Percentiles rank a stretch among this genome's conserved stretches.
Evolutionary conservation across 2,888 invertebrate genomes (phyloP).

Genomic region (Hyppa rectilinea): DNA sequence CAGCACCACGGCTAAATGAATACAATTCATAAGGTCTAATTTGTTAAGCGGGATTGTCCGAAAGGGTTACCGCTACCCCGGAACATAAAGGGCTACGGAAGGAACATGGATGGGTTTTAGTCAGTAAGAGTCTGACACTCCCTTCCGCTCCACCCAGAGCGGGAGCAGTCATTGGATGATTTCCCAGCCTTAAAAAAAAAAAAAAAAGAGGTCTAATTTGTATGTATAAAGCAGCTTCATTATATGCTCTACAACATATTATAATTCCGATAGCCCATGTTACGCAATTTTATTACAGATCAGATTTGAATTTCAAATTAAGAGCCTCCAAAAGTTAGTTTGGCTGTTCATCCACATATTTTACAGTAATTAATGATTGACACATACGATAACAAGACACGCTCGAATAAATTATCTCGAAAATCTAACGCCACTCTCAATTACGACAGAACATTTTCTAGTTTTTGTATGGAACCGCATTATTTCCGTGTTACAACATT

Average conservation of each 20-base stretch:
- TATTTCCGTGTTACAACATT: conserved; percentile 68
- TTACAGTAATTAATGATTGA: conserved; percentile 63
- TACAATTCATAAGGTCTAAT: not conserved
- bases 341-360: conserved; percentile 50
- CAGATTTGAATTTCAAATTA: conserved; percentile 54
- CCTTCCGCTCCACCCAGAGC: too few relatives aligned
- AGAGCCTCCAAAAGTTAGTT: conserved; percentile 29
- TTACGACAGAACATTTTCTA: conserved; percentile 58
- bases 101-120: too few relatives aligned
- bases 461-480: conserved; percentile 60
- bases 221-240: conserved; percentile 14
- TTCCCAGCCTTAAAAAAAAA: too few relatives aligned
- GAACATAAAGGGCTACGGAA: too few relatives aligned
- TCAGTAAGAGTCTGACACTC: too few relatives aligned
- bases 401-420: conserved; percentile 57
- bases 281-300: conserved; percentile 41
- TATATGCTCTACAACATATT: conserved; percentile 26
- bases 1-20: not conserved
- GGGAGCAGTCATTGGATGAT: too few relatives aligned
- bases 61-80: too few relatives aligned
- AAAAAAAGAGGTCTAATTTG: not conserved
- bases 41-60: too few relatives aligned
- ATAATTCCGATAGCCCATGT: conserved; percentile 25
- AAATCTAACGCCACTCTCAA: conserved; percentile 60
- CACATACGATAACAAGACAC: conserved; percentile 53